Conservation (phyloP, 2,888 invertebrate genomes). For the Polymixis flavicincta region DNA sequence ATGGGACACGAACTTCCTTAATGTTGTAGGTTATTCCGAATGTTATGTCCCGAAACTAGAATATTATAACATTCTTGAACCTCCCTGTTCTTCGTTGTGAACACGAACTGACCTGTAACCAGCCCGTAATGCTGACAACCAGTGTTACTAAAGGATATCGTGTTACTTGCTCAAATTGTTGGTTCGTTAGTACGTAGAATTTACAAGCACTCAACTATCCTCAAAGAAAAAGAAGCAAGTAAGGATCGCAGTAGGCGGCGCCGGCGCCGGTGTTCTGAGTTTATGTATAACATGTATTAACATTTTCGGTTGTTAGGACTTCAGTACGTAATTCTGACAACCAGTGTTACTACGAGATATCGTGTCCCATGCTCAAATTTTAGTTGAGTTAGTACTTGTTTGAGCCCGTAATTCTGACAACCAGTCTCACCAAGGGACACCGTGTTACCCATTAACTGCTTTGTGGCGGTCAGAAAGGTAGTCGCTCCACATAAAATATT, state of each 20-base stretch:
- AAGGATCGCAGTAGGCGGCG: too few relatives aligned
- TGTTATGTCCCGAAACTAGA: background rate
- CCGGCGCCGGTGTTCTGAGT: too few relatives aligned
- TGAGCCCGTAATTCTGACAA: background rate
- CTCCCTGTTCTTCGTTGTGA: too few relatives aligned
- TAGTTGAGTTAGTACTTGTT: background rate
- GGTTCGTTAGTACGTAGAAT: too few relatives aligned
- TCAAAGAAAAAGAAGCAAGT: too few relatives aligned
- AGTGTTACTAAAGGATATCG: background rate
- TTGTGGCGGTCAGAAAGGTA: background rate
- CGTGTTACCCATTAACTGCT: too few relatives aligned
- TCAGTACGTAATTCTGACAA: background rate
- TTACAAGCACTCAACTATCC: too few relatives aligned
- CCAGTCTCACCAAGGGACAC: background rate
- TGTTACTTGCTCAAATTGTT: too few relatives aligned
- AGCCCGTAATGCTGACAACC: background rate
- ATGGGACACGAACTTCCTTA: constrained; percentile 2
- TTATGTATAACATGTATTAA: too few relatives aligned
- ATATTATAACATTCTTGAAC: background rate
- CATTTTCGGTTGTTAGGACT: accelerated
- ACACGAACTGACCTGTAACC: background rate
- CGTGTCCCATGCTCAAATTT: too few relatives aligned
- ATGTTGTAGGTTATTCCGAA: constrained; percentile 9
- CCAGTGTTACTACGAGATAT: background rate
- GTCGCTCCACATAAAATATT: too few relatives aligned